phyloP scores from a whole-genome alignment of 2,888 invertebrate genomes.

The Calliopum simillimum region DNA sequence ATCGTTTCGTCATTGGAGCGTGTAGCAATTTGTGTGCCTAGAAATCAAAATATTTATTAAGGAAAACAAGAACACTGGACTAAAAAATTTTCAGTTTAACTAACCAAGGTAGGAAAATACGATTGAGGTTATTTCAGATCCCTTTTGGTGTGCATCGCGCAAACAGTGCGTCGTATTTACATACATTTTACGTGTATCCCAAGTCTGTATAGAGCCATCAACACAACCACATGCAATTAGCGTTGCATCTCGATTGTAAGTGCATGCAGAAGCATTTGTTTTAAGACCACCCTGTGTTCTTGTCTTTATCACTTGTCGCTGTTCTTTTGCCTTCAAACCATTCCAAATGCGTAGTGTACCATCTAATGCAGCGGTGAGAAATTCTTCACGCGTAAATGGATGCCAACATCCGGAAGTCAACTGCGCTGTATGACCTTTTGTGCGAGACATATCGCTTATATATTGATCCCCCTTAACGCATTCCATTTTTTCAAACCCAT shows the following conservation, averaged over 20 bases:
- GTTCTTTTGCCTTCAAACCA: slow-evolving; percentile 81
- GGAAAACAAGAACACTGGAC: not conserved
- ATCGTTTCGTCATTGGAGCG: slow-evolving; percentile 92
- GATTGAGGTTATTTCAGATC: slow-evolving; percentile 85
- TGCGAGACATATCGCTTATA: slow-evolving; percentile 91
- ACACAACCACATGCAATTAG: slow-evolving; percentile 91
- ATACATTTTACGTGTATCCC: slow-evolving; percentile 93
- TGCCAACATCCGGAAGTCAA: slow-evolving; percentile 94
- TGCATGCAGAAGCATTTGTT: slow-evolving; percentile 85
- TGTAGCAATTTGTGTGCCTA: slow-evolving; percentile 73
- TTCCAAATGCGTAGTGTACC: slow-evolving; percentile 95
- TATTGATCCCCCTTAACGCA: slow-evolving; percentile 97
- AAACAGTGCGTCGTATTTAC: slow-evolving; percentile 87
- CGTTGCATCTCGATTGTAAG: slow-evolving; percentile 86
- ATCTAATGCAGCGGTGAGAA: slow-evolving; percentile 94
- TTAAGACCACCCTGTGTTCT: slow-evolving; percentile 87
- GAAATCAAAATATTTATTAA: not conserved
- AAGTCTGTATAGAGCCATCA: slow-evolving; percentile 90
- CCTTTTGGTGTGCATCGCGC: slow-evolving; percentile 83
- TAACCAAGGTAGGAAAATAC: slow-evolving; percentile 88
- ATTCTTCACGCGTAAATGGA: slow-evolving; percentile 90
- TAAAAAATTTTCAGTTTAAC: not conserved
- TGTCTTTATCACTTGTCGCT: slow-evolving; percentile 87
- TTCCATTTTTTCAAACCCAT: slow-evolving; percentile 93
- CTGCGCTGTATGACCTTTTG: slow-evolving; percentile 94